Conservation (phyloP, 1,140 invertebrate genomes). For the Drosophila simulans region DNA sequence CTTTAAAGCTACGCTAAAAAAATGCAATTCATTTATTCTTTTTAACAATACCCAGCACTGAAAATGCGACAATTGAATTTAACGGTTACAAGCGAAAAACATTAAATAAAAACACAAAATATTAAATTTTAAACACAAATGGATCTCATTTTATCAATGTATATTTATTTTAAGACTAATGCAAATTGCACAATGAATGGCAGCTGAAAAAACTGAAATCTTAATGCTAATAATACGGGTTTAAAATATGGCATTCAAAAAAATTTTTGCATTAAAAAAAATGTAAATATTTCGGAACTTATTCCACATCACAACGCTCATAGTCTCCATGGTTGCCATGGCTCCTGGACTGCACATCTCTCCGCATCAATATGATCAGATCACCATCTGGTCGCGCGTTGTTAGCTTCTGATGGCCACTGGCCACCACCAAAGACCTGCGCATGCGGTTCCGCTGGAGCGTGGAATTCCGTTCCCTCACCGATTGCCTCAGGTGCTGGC, state of each 20-base stretch:
- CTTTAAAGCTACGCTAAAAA: too few relatives aligned
- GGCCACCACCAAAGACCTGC: slow-evolving; percentile 62
- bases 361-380: slow-evolving; percentile 16
- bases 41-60: slow-evolving; percentile 1
- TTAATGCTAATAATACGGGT: slow-evolving; percentile 29
- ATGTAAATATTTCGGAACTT: slow-evolving; percentile 56
- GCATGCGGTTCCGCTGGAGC: slow-evolving; percentile 67
- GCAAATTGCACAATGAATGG: slow-evolving; percentile 36
- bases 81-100: slow-evolving; percentile 6
- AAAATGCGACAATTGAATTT: slow-evolving; percentile 16
- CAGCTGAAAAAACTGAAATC: slow-evolving; percentile 8
- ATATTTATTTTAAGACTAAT: slow-evolving; percentile 1
- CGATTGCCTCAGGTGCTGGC: slow-evolving; percentile 69
- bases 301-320: slow-evolving; percentile 72
- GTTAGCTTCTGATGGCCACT: slow-evolving; percentile 43
- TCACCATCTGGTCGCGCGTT: slow-evolving; percentile 65
- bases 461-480: slow-evolving; percentile 71
- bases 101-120: not conserved
- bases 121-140: not conserved
- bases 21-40: not conserved
- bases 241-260: slow-evolving; percentile 16
- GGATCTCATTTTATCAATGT: not conserved
- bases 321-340: slow-evolving; percentile 53
- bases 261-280: slow-evolving; percentile 33
- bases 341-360: slow-evolving; percentile 8